phyloP scores from a whole-genome alignment of 2,797 vertebrate species.

The Pteronotus mesoamericanus region DNA sequence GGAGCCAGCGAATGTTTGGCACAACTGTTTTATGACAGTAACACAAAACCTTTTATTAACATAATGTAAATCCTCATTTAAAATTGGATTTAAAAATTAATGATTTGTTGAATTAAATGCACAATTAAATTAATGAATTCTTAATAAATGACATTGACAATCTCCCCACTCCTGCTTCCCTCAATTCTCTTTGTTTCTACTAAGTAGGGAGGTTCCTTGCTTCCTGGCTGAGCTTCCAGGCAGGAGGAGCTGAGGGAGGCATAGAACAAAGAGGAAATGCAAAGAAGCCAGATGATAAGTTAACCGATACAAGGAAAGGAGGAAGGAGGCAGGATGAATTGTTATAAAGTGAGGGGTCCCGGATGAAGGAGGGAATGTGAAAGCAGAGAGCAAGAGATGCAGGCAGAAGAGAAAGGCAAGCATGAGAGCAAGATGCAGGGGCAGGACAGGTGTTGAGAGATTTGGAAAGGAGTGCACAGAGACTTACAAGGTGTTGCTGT shows the following conservation, averaged over 20 bases:
- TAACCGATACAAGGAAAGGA: neutral
- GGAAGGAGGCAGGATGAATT: neutral
- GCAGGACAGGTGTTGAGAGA: accelerated
- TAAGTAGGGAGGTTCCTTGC: neutral
- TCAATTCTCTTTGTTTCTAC: neutral
- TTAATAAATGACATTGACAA: neutral
- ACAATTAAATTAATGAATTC: neutral
- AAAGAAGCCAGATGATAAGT: neutral
- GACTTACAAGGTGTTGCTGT: neutral
- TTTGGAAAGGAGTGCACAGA: neutral
- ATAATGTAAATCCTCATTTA: neutral
- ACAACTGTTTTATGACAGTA: neutral
- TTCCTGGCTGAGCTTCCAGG: neutral
- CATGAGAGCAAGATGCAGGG: neutral
- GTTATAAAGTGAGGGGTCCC: neutral
- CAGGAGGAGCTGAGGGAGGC: neutral
- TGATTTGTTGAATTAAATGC: neutral
- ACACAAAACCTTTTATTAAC: neutral
- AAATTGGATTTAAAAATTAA: neutral
- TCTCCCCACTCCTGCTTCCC: neutral
- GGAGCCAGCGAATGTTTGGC: neutral
- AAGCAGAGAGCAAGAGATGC: neutral
- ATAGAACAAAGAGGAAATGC: neutral
- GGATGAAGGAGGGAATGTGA: neutral
- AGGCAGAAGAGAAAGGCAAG: neutral